phyloP scores from a whole-genome alignment of 2,113 vertebrate species.

The Cyprichromis sp. region DNA sequence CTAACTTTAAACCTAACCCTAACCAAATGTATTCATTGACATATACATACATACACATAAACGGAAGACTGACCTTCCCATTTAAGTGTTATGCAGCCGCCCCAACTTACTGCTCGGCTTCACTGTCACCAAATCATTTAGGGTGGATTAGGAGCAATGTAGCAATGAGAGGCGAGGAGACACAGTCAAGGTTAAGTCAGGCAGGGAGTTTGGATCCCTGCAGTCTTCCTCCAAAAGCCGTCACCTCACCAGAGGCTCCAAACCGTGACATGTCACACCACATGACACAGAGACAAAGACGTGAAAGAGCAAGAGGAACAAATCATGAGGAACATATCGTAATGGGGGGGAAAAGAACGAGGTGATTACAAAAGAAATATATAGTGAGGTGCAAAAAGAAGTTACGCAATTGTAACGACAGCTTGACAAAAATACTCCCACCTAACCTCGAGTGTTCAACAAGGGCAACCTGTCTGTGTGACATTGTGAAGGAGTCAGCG shows the following conservation, averaged over 20 bases:
- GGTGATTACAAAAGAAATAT: background rate
- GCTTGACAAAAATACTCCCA: conserved; percentile 1
- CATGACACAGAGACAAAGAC: background rate
- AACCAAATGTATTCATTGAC: background rate
- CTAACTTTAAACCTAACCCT: background rate
- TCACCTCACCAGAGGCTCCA: conserved; percentile 7
- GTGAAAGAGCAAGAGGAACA: background rate
- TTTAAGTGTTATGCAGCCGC: background rate
- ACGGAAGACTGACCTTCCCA: rapidly evolving
- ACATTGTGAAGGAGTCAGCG: conserved; percentile 7
- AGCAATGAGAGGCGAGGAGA: background rate
- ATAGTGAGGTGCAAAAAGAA: background rate
- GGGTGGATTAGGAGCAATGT: background rate
- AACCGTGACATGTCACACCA: background rate
- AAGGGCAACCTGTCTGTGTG: background rate
- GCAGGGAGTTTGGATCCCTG: background rate
- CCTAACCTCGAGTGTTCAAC: background rate
- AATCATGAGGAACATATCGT: background rate
- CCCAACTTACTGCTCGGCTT: background rate
- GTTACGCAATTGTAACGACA: background rate
- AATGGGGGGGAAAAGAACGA: background rate
- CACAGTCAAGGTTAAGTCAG: background rate
- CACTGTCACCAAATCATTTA: background rate
- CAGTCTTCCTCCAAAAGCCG: background rate
- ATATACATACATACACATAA: background rate